Percentiles rank a stretch among this genome's conserved stretches.
Evolutionary conservation across 2,797 vertebrate genomes (phyloP).

Genomic region (Manis javanica): DNA sequence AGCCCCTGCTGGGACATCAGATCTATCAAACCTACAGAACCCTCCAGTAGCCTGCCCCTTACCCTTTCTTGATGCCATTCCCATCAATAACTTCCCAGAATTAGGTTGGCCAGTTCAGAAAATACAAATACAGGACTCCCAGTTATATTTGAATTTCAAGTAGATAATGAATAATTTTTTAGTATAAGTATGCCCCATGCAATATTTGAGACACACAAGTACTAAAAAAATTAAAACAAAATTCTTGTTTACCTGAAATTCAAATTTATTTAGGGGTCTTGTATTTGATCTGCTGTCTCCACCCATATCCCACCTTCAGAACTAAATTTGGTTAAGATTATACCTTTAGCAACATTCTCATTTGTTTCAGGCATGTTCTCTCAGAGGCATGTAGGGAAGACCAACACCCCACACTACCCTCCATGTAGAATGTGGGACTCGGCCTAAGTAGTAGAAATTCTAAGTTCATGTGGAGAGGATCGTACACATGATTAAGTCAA

Average conservation of each 20-base stretch:
- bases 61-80: neutral
- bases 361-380: neutral
- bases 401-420: too few relatives aligned
- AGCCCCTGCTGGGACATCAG: neutral
- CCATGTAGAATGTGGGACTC: neutral
- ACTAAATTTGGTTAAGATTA: neutral
- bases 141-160: constrained; percentile 12
- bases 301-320: neutral
- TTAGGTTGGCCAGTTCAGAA: neutral
- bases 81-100: neutral
- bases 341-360: neutral
- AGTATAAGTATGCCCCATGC: neutral
- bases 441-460: neutral
- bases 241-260: neutral
- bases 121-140: neutral
- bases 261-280: neutral
- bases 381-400: neutral
- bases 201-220: neutral
- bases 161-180: neutral
- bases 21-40: neutral
- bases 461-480: neutral
- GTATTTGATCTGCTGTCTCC: neutral
- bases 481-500: neutral
- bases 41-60: neutral
- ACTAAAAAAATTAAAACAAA: neutral